Percentiles rank a stretch among this genome's conserved stretches.
Conservation (phyloP, 2,888 invertebrate species). For the Julus scanicus region DNA sequence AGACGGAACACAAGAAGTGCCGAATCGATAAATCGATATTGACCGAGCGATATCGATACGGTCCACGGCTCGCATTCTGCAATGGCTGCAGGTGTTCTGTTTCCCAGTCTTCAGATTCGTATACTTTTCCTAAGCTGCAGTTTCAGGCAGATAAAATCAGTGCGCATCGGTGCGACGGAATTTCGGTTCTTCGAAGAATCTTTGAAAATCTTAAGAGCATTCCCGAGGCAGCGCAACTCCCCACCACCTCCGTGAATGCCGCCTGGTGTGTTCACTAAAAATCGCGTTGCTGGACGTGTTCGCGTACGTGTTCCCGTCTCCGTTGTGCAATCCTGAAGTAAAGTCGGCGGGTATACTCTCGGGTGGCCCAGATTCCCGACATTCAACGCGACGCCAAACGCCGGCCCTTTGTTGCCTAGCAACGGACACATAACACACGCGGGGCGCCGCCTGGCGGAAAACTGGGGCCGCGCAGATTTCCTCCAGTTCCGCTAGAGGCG, state of each 20-base stretch:
- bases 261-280: not conserved
- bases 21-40: too few relatives aligned
- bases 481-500: too few relatives aligned
- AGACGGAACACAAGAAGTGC: too few relatives aligned
- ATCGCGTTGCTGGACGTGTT: not conserved
- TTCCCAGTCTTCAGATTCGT: not conserved
- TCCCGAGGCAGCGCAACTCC: not conserved
- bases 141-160: too few relatives aligned
- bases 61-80: not conserved
- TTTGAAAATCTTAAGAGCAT: not conserved
- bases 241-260: not conserved
- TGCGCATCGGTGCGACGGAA: not conserved
- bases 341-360: not conserved
- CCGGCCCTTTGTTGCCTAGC: not conserved
- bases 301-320: not conserved
- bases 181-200: not conserved
- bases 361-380: conserved; percentile 11
- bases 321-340: not conserved
- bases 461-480: not conserved
- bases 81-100: not conserved
- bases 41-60: too few relatives aligned
- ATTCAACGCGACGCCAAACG: not conserved
- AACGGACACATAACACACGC: not conserved
- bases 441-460: not conserved
- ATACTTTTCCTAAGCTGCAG: not conserved